phyloP scores from a whole-genome alignment of 1,140 invertebrate species.

The Ceratina calcarata region DNA sequence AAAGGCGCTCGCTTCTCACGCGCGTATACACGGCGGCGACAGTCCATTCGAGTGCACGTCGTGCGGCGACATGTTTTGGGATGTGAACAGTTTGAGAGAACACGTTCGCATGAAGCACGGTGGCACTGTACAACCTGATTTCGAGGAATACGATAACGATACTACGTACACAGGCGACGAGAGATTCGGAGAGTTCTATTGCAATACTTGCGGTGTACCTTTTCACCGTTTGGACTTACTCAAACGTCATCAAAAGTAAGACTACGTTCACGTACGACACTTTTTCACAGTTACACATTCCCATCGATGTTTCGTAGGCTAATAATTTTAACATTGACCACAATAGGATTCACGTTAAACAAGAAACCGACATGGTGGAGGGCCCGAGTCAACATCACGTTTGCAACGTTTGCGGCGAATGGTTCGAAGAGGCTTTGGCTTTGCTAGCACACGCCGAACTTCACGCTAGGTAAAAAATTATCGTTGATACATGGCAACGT shows the following conservation, averaged over 20 bases:
- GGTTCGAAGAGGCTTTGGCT: conserved; percentile 86
- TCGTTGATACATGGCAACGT: background rate
- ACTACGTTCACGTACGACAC: conserved; percentile 7
- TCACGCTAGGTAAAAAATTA: conserved; percentile 82
- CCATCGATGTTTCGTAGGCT: conserved; percentile 19
- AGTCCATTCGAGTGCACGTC: conserved; percentile 88
- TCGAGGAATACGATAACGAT: conserved; percentile 80
- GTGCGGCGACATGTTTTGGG: conserved; percentile 90
- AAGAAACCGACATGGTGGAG: conserved; percentile 79
- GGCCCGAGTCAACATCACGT: conserved; percentile 81
- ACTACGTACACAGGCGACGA: conserved; percentile 83
- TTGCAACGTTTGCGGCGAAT: conserved; percentile 89
- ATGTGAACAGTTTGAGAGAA: conserved; percentile 84
- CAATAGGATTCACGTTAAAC: conserved; percentile 78
- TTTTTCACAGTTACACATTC: background rate
- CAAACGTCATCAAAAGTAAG: conserved; percentile 84
- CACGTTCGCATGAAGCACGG: conserved; percentile 84
- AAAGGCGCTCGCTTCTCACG: conserved; percentile 88
- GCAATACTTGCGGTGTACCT: conserved; percentile 87
- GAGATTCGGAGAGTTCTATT: conserved; percentile 87
- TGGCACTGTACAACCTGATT: conserved; percentile 74
- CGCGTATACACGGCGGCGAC: conserved; percentile 86
- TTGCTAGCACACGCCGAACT: conserved; percentile 88
- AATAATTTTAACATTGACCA: conserved; percentile 44
- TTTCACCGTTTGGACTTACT: conserved; percentile 88